Conservation (phyloP, 2,797 vertebrate genomes). For the Macropus fuliginosus region DNA sequence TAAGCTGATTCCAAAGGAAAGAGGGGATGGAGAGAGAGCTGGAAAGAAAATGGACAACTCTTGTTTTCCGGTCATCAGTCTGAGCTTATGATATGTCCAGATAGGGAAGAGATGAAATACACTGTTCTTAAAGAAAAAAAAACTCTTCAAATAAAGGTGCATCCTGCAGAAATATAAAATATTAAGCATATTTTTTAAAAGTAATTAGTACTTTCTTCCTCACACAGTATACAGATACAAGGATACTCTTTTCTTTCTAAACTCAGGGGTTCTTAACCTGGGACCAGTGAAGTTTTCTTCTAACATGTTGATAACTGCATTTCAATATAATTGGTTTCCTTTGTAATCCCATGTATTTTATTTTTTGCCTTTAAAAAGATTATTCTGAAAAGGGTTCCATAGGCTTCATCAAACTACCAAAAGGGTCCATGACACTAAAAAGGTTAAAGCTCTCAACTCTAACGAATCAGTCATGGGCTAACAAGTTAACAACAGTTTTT, state of each 20-base stretch:
- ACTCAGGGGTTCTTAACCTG: background rate
- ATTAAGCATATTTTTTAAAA: constrained; percentile 63
- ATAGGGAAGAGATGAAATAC: constrained; percentile 6
- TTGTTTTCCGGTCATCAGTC: background rate
- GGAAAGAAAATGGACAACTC: background rate
- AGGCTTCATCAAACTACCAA: too few relatives aligned
- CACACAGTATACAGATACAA: constrained; percentile 48
- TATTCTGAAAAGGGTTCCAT: background rate
- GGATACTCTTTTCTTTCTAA: background rate
- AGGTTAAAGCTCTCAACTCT: background rate
- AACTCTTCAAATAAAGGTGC: constrained; percentile 46
- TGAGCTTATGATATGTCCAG: background rate
- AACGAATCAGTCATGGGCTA: background rate
- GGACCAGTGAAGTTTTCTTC: background rate
- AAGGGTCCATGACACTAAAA: background rate
- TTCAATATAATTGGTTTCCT: background rate
- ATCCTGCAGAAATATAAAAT: constrained; percentile 57
- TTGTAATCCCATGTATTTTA: background rate
- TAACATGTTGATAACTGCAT: background rate
- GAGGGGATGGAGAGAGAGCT: background rate
- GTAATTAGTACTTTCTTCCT: constrained; percentile 51
- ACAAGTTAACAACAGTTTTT: constrained; percentile 52
- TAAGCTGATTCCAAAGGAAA: background rate
- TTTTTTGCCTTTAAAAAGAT: background rate
- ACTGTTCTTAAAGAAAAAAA: constrained; percentile 28